These are phyloP conservation scores for Drosophila elegans DNA, from an alignment of 1,140 invertebrate genomes.

Conservation along the genomic window DNA sequence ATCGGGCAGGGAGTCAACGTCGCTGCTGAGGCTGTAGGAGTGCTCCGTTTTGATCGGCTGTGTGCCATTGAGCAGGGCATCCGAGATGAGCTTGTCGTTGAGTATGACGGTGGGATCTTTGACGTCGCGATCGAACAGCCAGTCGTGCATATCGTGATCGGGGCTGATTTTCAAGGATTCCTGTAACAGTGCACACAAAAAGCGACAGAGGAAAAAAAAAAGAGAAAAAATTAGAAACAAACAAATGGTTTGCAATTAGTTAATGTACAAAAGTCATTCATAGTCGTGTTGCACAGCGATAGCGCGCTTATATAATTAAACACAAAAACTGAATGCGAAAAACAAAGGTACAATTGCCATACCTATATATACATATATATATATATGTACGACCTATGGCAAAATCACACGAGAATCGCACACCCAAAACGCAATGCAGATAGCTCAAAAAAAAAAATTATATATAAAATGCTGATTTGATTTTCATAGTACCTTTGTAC, in stretches of 20 bases:
- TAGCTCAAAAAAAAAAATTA: conserved; percentile 44
- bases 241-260: conserved; percentile 61
- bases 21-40: conserved; percentile 91
- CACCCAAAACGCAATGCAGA: conserved; percentile 71
- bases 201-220: conserved; percentile 11
- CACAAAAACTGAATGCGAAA: conserved; percentile 46
- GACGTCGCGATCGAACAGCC: conserved; percentile 86
- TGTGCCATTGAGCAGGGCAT: conserved; percentile 91
- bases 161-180: conserved; percentile 87
- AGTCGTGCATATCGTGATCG: conserved; percentile 87
- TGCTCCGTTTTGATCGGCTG: conserved; percentile 93
- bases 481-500: conserved; percentile 12
- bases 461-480: conserved; percentile 28
- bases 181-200: conserved; percentile 81
- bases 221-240: conserved; percentile 27
- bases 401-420: conserved; percentile 65
- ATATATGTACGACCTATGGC: conserved; percentile 57
- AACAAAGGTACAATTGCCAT: conserved; percentile 48
- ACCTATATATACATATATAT: conserved; percentile 33
- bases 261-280: conserved; percentile 63
- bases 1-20: conserved; percentile 88
- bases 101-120: conserved; percentile 88
- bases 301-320: conserved; percentile 72
- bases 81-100: conserved; percentile 95
- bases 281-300: conserved; percentile 69